Percentiles rank a stretch among this genome's conserved stretches.
Evolutionary conservation across 53 echinoderm and acorn worm species (phyloP).

Genomic region (Pentamera pediparva): DNA sequence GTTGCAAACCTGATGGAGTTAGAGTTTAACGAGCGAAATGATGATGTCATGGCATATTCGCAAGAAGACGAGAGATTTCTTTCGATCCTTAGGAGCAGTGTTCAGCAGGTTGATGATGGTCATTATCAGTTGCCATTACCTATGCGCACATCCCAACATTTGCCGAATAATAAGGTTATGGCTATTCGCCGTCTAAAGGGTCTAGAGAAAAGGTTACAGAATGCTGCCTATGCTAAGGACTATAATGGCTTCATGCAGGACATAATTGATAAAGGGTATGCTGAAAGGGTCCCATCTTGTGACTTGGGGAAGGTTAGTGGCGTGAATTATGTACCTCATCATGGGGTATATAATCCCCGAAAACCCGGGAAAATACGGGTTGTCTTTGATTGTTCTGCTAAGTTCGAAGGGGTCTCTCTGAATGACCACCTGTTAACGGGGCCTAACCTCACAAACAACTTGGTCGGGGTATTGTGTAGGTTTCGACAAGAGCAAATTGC

Average conservation of each 20-base stretch:
- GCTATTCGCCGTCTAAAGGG: background rate
- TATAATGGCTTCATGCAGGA: conserved; percentile 41
- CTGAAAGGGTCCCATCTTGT: conserved; percentile 1
- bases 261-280: conserved; percentile 18
- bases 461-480: conserved; percentile 25
- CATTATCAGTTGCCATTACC: conserved; percentile 38
- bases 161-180: background rate
- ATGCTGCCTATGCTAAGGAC: conserved; percentile 1
- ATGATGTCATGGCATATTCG: background rate
- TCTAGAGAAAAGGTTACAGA: background rate
- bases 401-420: background rate
- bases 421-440: conserved; percentile 38
- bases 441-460: conserved; percentile 33
- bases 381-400: conserved; percentile 20
- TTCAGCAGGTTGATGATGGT: conserved; percentile 2
- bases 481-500: conserved; percentile 26
- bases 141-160: conserved; percentile 22
- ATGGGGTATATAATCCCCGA: conserved; percentile 32
- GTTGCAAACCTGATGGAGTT: background rate
- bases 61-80: background rate
- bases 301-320: background rate
- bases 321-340: conserved; percentile 47
- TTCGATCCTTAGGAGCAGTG: background rate
- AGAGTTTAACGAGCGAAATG: background rate
- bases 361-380: conserved; percentile 23